Base-by-base conservation (phyloP, 2,888 invertebrate genomes). In the Drosophila monieri region DNA sequence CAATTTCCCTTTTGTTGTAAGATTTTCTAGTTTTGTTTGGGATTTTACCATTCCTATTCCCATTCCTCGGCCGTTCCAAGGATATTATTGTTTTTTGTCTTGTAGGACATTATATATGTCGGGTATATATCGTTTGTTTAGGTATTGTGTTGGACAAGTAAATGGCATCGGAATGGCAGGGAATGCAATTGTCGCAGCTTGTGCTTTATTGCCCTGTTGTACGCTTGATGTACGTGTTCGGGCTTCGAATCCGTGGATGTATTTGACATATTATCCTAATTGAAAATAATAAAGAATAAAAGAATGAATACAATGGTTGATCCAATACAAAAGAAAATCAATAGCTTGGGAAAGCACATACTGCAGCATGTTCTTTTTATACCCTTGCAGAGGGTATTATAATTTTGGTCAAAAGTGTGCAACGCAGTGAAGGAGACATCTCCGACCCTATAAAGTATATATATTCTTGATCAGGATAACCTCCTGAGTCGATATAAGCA, bases 121-220 rank as follows among this genome's bases (percentile, higher is more conserved):
- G 32, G 35, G 43, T n/a, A n/a, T n/a, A n/a, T n/a, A n/a, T 66
- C 47, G 55, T 44, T 66, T 47, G 65, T 54, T 55, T 67, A 67
- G 66, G 51, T 67, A 65, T 65, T 65, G 65, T 47, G 48, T 56
- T 44, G 46, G 67, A 55, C 46, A 49, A 66, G 43, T 30, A 56
- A 67, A 56, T 44, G 44, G 66, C 21, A 37, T 32, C 25, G 46
- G 18, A 52, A 64, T 66, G 27, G 48, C 35, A 25, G 44, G n/a
- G 66, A 66, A 66, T 66, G 65, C 66, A 66, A 66, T 55, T 54
- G 51, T 51, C 39, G 39, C 65, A 65, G 65, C 53, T 65, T 65
- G 27, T 64, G 52, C 52, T 52, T 64, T 32, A 64, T 37, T 58
- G 64, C 64, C 48, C 25, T 62, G 44, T 61, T 49, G 60, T 58